Evolutionary conservation across 2,888 invertebrate genomes (phyloP).

Genomic region (Arrhopalites spinosus): DNA sequence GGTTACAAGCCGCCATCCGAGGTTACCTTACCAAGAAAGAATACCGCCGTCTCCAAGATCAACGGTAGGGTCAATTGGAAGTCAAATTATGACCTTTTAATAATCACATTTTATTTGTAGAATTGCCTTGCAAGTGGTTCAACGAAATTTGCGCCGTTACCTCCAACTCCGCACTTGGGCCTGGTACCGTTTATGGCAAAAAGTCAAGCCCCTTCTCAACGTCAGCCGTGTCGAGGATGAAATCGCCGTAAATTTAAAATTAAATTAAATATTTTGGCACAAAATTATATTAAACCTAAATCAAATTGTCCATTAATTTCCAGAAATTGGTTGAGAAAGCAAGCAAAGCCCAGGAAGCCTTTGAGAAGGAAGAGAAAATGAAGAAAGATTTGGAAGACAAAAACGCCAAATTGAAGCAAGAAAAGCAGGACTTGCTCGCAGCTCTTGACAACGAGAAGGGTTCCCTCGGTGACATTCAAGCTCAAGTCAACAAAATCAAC

Average conservation of each 20-base stretch:
- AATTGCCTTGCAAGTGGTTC: slow-evolving; percentile 94
- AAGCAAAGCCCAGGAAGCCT: slow-evolving; percentile 89
- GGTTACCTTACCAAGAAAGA: slow-evolving; percentile 82
- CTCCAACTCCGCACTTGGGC: slow-evolving; percentile 98
- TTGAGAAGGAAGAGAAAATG: slow-evolving; percentile 92
- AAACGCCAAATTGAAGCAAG: slow-evolving; percentile 88
- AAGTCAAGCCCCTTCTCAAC: slow-evolving; percentile 98
- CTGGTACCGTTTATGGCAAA: slow-evolving; percentile 99
- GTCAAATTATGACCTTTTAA: background rate
- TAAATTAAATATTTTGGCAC: no score
- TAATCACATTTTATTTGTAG: slow-evolving; percentile 63
- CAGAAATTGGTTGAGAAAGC: slow-evolving; percentile 98
- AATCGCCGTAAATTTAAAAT: slow-evolving; percentile 93
- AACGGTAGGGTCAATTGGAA: slow-evolving; percentile 68
- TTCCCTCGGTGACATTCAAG: slow-evolving; percentile 86
- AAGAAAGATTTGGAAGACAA: slow-evolving; percentile 95
- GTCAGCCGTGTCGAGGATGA: slow-evolving; percentile 99
- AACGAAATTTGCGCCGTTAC: slow-evolving; percentile 99
- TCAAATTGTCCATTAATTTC: no score
- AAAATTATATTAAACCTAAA: no score
- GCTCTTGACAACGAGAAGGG: slow-evolving; percentile 94
- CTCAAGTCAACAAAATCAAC: slow-evolving; percentile 88
- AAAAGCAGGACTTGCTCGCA: slow-evolving; percentile 88
- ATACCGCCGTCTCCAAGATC: slow-evolving; percentile 97
- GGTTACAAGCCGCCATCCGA: slow-evolving; percentile 96